Evolutionary conservation across 2,113 vertebrate species (phyloP).

Genomic region (Microcebus murinus): DNA sequence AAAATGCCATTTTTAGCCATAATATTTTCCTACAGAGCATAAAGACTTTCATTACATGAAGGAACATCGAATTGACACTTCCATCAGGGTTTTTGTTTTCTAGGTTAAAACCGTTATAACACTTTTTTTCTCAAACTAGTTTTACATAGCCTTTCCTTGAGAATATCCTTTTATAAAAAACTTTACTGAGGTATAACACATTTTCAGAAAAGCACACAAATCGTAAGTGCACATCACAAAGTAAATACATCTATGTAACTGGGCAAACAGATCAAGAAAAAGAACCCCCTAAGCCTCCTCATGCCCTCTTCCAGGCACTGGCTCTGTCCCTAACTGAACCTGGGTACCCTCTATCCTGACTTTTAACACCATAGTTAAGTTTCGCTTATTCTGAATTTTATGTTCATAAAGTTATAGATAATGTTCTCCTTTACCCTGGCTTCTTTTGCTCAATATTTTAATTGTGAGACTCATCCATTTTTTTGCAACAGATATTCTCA

Average conservation of each 20-base stretch:
- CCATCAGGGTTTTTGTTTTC: background rate
- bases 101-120: background rate
- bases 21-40: background rate
- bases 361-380: background rate
- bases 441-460: background rate
- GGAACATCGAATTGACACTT: background rate
- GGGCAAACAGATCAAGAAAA: background rate
- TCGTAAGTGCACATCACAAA: background rate
- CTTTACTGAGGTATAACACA: background rate
- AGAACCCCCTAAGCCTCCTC: background rate
- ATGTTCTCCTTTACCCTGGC: background rate
- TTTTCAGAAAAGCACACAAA: background rate
- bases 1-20: background rate
- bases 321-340: background rate
- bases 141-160: background rate
- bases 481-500: background rate
- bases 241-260: background rate
- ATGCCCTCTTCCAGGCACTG: background rate
- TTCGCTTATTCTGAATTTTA: slow-evolving; percentile 22
- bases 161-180: background rate
- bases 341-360: background rate
- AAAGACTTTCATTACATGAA: background rate
- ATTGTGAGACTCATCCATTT: background rate
- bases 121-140: background rate
- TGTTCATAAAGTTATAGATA: background rate